A percentile compares a stretch with the other conserved stretches of the same genome.
Evolutionary conservation across 2,888 invertebrate genomes (phyloP).

Genomic region (Spodoptera littoralis): DNA sequence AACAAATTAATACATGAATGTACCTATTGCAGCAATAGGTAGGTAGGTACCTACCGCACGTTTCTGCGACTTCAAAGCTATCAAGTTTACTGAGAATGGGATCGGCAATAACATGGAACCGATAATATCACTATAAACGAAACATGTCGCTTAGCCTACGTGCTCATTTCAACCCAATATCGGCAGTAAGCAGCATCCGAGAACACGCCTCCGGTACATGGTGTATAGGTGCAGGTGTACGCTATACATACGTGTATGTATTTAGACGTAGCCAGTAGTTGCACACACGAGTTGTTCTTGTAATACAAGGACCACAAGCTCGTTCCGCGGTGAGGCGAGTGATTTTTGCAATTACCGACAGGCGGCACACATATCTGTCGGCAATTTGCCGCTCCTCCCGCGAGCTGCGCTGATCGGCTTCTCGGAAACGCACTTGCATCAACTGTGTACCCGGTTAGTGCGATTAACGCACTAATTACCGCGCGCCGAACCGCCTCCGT

Average conservation of each 20-base stretch:
- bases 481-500: constrained; percentile 53
- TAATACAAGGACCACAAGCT: constrained; percentile 69
- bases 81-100: constrained; percentile 48
- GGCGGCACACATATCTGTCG: constrained; percentile 85
- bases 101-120: constrained; percentile 43
- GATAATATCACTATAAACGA: constrained; percentile 47
- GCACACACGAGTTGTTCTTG: constrained; percentile 63
- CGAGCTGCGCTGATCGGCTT: constrained; percentile 81
- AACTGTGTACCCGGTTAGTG: constrained; percentile 72
- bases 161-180: constrained; percentile 35
- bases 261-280: constrained; percentile 39
- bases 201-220: constrained; percentile 21
- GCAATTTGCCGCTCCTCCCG: constrained; percentile 85
- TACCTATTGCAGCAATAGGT: neutral
- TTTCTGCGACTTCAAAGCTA: constrained; percentile 32
- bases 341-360: constrained; percentile 87
- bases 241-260: constrained; percentile 16
- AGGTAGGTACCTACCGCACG: constrained; percentile 13
- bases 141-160: constrained; percentile 42
- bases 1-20: neutral
- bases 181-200: constrained; percentile 36
- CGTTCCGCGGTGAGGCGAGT: constrained; percentile 68
- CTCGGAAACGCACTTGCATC: constrained; percentile 85
- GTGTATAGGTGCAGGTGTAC: constrained; percentile 5
- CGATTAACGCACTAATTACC: constrained; percentile 86